phyloP scores from a whole-genome alignment of 1,140 invertebrate genomes.

The Ceratina calcarata region DNA sequence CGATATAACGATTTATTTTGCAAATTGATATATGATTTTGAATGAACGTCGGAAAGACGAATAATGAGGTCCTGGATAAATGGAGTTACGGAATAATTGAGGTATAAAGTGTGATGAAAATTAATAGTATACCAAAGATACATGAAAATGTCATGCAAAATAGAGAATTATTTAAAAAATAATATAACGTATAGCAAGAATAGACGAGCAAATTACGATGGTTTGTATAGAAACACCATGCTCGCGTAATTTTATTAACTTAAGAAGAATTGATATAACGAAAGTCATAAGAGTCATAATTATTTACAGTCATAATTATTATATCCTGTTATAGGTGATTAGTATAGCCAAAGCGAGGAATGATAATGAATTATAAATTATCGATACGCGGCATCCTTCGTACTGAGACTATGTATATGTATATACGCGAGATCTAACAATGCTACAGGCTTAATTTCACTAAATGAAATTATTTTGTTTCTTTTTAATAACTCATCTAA shows the following conservation, averaged over 20 bases:
- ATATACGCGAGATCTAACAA: conserved; percentile 14
- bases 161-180: conserved; percentile 68
- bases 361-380: conserved; percentile 42
- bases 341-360: conserved; percentile 37
- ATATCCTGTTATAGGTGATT: conserved; percentile 38
- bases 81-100: conserved; percentile 21
- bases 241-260: conserved; percentile 29
- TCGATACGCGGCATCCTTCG: conserved; percentile 43
- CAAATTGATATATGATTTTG: conserved; percentile 46
- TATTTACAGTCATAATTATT: conserved; percentile 23
- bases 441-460: conserved; percentile 28
- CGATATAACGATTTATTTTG: neutral
- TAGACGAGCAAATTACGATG: conserved; percentile 28
- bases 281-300: conserved; percentile 30
- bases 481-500: neutral
- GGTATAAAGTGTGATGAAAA: conserved; percentile 72
- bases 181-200: conserved; percentile 38
- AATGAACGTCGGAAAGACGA: conserved; percentile 4
- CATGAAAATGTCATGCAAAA: conserved; percentile 74
- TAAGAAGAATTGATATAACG: conserved; percentile 35
- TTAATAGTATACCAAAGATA: conserved; percentile 80
- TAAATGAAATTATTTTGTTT: conserved; percentile 25
- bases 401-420: conserved; percentile 50
- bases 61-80: conserved; percentile 12
- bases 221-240: conserved; percentile 28